Base-by-base conservation (phyloP, 1,140 invertebrate species). In the Reticulitermes speratus region DNA sequence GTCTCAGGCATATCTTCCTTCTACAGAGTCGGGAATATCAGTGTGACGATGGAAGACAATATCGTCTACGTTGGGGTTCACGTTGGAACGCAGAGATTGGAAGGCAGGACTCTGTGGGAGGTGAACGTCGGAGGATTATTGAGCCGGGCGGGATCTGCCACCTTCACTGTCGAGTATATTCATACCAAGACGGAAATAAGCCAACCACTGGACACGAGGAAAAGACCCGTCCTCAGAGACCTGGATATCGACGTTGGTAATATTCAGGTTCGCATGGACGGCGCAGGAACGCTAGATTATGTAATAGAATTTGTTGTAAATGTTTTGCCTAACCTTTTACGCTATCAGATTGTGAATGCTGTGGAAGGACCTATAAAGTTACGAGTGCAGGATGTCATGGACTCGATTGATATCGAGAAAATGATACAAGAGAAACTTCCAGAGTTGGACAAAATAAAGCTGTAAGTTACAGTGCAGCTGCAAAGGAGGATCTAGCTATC, bases 321-420 rank as follows among this genome's bases (percentile, higher is more conserved):
- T 89, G 91, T 97, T 87, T 87, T 97, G 81, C 96, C 96, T 3
- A 97, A 97, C 92, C 90, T 97, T 82, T 91, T 97, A 85, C 92
- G 96, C 87, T 96, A 96, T 91, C 96, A 97, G 91, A 96, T 97
- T 87, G 95, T 96, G 93, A 95, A 96, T 89, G 96, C 96, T 8
- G 90, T 96, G 16, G 96, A 97, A 90, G 93, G 93, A 85, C 96
- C 96, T 0, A 90, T 96, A 6, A 95, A 93, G 88, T 93, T 93
- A 87, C 93, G 94, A 83, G 44, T 86, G 12, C 86, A 86, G 52
- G 86, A 86, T 44, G 25, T 52, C 21, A 52, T 86, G 45, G 81
- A 86, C 45, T n/a, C 32, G 21, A 83, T 82, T 38, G 86, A 86
- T 32, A 32, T 86, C 2, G 82, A 84, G 59, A 83, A 45, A 30